These are phyloP conservation scores for Acanthurus leucopareius DNA, from an alignment of 2,797 vertebrate species.

Conservation along the genomic window DNA sequence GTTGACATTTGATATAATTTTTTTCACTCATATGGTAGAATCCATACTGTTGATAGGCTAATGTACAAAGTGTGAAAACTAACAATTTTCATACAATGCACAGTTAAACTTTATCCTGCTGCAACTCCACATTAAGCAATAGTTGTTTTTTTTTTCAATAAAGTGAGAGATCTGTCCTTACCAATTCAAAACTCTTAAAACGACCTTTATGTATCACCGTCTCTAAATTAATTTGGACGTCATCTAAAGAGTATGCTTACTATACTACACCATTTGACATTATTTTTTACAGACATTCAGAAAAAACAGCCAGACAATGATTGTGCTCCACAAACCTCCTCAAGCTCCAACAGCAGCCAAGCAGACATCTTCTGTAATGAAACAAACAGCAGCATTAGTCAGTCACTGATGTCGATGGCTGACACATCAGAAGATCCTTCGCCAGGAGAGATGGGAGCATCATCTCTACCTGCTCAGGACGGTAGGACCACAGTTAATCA, in stretches of 20 bases:
- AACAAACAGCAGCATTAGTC: constrained; percentile 91
- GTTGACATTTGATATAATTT: too few species aligned
- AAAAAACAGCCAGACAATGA: constrained; percentile 96
- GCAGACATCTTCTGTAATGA: constrained; percentile 95
- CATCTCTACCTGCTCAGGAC: constrained; percentile 90
- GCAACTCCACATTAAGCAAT: not conserved
- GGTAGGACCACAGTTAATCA: constrained; percentile 84
- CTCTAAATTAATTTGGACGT: not conserved
- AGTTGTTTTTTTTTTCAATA: not conserved
- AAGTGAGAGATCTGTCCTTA: not conserved
- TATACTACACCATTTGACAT: constrained; percentile 18
- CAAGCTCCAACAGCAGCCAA: constrained; percentile 92
- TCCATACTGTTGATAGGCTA: too few species aligned
- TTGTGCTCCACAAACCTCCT: constrained; percentile 92
- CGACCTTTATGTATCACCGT: not conserved
- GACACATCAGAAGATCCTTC: constrained; percentile 89
- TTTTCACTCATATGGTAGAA: too few species aligned
- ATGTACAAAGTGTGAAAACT: too few species aligned
- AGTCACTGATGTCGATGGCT: constrained; percentile 90
- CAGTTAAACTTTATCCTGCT: too few species aligned
- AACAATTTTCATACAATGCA: too few species aligned
- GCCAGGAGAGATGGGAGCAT: constrained; percentile 89
- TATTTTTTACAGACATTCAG: constrained; percentile 89
- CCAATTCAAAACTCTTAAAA: not conserved
- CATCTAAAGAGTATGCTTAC: not conserved